Evolutionary conservation across 1,140 invertebrate species (phyloP), one percentile per base, ranked within the genome.

Genomic region (Megalonaias nervosa): DNA sequence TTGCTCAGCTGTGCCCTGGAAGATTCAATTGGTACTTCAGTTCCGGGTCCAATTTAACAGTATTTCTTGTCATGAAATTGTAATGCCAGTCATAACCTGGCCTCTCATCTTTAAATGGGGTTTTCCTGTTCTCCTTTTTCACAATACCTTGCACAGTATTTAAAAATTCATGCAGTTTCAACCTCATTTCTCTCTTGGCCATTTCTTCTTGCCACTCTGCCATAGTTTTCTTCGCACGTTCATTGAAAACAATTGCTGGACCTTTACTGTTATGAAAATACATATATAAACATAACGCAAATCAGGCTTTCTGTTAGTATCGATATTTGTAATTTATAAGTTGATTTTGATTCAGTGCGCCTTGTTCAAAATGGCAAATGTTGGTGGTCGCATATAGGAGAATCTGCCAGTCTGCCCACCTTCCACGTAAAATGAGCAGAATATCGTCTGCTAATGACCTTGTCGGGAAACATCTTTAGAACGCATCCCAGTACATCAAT

Each of bases 141-240:
- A 61, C 57, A 19, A 71, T 71, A n/a, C 60, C 58, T 58, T 71
- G 69, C 14, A 61, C 26, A 16, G 60, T 5, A 60, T 71, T 58
- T 57, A 71, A 31, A 59, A 3, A 71, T 60, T 71, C 26, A 21
- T n/a, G 21, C 19, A 69, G 76, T 61, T 60, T 73, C 15, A 78
- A 17, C 4, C 76, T 71, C 76, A 78, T 78, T 21, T 71, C 70
- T n/a, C 70, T n/a, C 14, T 17, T 60, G 12, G 61, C 65, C 70
- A 78, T 78, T 67, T 78, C 64, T 31, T 19, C 21, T n/a, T 71
- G 57, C 60, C 65, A 78, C 56, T 67, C n/a, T 16, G 58, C 69
- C 61, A 78, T 67, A 15, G 17, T 12, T 38, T 66, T 58, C 59
- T 78, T 69, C 21, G 73, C 76, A 17, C 19, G 9, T 17, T 31